These are phyloP conservation scores for Genyomyrus donnyi DNA, from an alignment of 2,113 vertebrate species.

Conservation along the genomic window DNA sequence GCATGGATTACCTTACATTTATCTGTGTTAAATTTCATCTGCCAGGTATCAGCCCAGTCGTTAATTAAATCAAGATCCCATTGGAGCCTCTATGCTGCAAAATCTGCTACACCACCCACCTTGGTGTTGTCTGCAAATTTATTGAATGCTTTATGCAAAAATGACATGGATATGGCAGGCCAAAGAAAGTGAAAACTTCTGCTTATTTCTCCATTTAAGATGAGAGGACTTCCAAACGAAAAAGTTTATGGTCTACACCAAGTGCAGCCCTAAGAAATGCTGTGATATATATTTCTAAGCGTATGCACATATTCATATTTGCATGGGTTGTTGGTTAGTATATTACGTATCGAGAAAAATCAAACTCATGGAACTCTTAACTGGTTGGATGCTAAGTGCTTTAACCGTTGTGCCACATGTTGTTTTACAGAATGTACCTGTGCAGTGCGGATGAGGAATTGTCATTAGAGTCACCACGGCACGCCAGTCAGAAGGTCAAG, in stretches of 20 bases:
- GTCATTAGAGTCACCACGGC: background rate
- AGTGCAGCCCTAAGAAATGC: background rate
- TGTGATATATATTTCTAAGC: background rate
- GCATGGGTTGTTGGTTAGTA: background rate
- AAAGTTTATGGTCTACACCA: background rate
- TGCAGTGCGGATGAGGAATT: background rate
- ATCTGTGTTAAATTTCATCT: too few species aligned
- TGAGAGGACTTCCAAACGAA: background rate
- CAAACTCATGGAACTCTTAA: background rate
- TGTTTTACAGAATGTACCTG: background rate
- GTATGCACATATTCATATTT: background rate
- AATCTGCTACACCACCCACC: too few species aligned
- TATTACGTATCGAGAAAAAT: background rate
- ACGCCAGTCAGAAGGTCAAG: conserved; percentile 3
- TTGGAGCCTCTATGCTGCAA: too few species aligned
- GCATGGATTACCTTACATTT: too few species aligned
- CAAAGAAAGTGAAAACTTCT: background rate
- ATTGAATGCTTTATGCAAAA: conserved; percentile 34
- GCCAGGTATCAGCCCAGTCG: too few species aligned
- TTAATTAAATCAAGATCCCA: too few species aligned
- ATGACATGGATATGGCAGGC: conserved; percentile 26
- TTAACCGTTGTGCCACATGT: background rate
- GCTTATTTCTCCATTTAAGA: background rate
- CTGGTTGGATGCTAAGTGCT: background rate
- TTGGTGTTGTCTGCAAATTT: too few species aligned